These are phyloP conservation scores for Itoplectis maculator DNA, from an alignment of 2,888 invertebrate species.

Conservation along the genomic window DNA sequence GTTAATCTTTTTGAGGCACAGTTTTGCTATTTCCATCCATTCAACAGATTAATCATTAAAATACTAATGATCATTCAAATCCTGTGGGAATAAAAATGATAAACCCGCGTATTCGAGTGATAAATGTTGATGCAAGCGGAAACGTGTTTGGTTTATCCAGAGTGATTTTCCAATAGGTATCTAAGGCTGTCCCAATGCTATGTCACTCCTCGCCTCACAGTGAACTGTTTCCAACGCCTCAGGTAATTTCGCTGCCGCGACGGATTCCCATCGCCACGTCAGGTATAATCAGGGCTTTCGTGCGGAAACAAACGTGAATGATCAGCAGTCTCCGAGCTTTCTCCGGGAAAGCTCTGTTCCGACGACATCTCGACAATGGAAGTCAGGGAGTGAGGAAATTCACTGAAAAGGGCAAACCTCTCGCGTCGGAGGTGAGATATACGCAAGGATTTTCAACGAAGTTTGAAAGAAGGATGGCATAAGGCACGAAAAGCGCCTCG, in stretches of 20 bases:
- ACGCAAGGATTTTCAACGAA: not conserved
- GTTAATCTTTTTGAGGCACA: no score
- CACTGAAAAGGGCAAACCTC: constrained; percentile 75
- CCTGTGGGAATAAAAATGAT: no score
- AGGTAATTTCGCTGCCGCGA: not conserved
- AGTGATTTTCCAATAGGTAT: not conserved
- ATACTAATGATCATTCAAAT: no score
- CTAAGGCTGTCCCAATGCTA: no score
- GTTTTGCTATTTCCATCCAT: no score
- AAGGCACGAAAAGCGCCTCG: not conserved
- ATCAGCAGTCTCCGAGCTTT: constrained; percentile 47
- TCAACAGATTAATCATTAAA: no score
- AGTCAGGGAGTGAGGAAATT: constrained; percentile 61
- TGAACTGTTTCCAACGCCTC: not conserved
- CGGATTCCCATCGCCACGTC: constrained; percentile 8
- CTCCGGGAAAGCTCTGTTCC: constrained; percentile 17
- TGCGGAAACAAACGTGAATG: constrained; percentile 53
- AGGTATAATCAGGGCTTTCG: constrained; percentile 2
- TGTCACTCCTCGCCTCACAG: not conserved
- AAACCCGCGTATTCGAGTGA: no score
- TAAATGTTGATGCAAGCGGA: no score
- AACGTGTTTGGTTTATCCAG: no score
- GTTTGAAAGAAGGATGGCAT: not conserved
- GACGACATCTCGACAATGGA: constrained; percentile 46
- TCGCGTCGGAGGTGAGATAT: constrained; percentile 79